phyloP scores from a whole-genome alignment of 2,113 vertebrate species.

The Clarias magur region DNA sequence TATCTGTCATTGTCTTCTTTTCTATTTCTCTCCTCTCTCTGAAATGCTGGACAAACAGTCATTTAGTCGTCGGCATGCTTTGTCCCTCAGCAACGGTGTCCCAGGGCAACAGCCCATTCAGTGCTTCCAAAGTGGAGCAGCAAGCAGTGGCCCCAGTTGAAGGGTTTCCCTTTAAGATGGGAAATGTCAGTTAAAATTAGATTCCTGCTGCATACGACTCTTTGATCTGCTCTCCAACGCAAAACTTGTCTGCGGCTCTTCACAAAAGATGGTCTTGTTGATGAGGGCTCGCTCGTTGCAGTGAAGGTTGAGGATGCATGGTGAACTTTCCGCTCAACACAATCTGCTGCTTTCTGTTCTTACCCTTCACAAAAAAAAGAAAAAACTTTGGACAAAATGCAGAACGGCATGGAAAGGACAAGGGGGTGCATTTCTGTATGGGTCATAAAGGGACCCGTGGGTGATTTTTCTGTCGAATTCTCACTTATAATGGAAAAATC shows the following conservation, averaged over 20 bases:
- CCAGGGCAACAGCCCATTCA: constrained; percentile 55
- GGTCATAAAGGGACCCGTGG: background rate
- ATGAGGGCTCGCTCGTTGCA: constrained; percentile 58
- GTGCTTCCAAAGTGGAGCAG: constrained; percentile 45
- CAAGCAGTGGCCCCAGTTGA: constrained; percentile 46
- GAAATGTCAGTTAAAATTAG: constrained; percentile 78
- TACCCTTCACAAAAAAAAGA: background rate
- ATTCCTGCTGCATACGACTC: constrained; percentile 68
- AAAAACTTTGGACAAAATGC: background rate
- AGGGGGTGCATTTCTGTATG: background rate
- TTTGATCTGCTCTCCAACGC: constrained; percentile 66
- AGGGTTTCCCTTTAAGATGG: constrained; percentile 67
- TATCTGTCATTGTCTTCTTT: constrained; percentile 18
- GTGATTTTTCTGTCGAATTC: constrained; percentile 1
- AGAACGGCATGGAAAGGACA: background rate
- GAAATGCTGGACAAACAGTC: constrained; percentile 63
- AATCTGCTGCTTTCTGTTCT: constrained; percentile 13
- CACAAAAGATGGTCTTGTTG: constrained; percentile 68
- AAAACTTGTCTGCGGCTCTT: constrained; percentile 64
- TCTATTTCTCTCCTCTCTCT: constrained; percentile 29
- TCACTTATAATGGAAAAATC: background rate
- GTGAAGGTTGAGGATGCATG: constrained; percentile 10
- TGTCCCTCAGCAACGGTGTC: constrained; percentile 58
- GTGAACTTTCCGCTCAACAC: constrained; percentile 15
- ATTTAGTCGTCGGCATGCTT: constrained; percentile 58